Base-by-base conservation (phyloP, 1,140 invertebrate species). In the Pseudomyrmex dendroicus region DNA sequence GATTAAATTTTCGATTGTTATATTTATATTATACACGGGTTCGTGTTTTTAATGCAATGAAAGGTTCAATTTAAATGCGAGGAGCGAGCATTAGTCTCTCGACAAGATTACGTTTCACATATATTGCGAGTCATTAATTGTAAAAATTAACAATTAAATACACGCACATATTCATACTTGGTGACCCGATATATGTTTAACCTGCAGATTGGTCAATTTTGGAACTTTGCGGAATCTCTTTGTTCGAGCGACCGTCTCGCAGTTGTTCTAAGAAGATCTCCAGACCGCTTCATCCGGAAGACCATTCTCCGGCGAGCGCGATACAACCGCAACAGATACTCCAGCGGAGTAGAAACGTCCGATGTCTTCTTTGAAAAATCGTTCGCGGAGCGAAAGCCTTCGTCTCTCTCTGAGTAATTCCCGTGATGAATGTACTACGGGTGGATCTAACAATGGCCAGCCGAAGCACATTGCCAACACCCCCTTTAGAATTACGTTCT, bases 311-410 rank as follows among this genome's bases (percentile, higher is more conserved):
- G 12, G 22, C 57, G 56, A 76, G 61, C 61, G 63, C 64, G 63
- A 54, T 62, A 68, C 83, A 61, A 84, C 74, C 17, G 35, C 35
- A 54, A 68, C 86, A 17, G 63, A 80, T 83, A 84, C 70, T n/a
- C n/a, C 44, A 15, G 13, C 48, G 56, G 61, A 64, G 54, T 72
- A 76, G 78, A 88, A 76, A 86, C 54, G 59, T 57, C 70, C 74
- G 61, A 59, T 76, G 54, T 88, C 59, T 82, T 57, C 66, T 87
- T 87, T 88, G 86, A 88, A 88, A 88, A 88, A 88, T 87, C 59
- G 68, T 22, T 73, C 15, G 61, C 15, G 8, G 63, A 17, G n/a
- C 50, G 48, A 66, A 76, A 76, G 35, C 54, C 52, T 48, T 73
- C 52, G 25, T 25, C 46, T 12, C 44, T 25, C 46, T 12, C 44